A percentile compares a stretch with the other conserved stretches of the same genome.
These are phyloP conservation scores for Halictus ligatus DNA, from an alignment of 2,888 invertebrate genomes.

Conservation along the genomic window DNA sequence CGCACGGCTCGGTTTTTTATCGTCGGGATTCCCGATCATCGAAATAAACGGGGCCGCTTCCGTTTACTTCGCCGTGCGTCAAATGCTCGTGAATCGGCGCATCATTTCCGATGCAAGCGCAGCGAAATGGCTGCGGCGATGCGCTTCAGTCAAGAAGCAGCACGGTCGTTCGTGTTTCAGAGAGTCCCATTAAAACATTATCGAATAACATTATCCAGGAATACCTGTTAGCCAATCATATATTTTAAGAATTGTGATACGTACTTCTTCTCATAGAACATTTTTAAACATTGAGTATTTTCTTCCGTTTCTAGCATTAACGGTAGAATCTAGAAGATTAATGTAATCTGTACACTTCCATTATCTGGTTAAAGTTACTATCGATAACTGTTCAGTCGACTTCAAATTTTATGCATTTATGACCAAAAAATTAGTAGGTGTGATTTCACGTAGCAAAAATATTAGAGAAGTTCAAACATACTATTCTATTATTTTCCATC, in stretches of 20 bases:
- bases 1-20: constrained; percentile 1
- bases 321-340: background rate
- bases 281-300: too few species aligned
- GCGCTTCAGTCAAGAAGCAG: background rate
- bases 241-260: background rate
- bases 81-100: background rate
- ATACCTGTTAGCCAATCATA: background rate
- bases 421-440: too few species aligned
- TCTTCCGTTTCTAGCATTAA: too few species aligned
- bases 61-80: background rate
- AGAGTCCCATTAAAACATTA: background rate
- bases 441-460: too few species aligned
- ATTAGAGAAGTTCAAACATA: too few species aligned
- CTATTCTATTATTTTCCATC: too few species aligned
- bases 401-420: too few species aligned
- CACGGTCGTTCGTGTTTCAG: background rate
- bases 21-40: background rate
- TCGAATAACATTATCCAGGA: too few species aligned
- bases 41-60: background rate
- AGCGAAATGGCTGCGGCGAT: background rate
- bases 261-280: background rate
- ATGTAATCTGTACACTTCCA: background rate
- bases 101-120: background rate
- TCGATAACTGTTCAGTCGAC: too few species aligned
- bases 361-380: background rate